Evolutionary conservation across 2,888 invertebrate species (phyloP).

Genomic region (Shargacucullia verbasci): DNA sequence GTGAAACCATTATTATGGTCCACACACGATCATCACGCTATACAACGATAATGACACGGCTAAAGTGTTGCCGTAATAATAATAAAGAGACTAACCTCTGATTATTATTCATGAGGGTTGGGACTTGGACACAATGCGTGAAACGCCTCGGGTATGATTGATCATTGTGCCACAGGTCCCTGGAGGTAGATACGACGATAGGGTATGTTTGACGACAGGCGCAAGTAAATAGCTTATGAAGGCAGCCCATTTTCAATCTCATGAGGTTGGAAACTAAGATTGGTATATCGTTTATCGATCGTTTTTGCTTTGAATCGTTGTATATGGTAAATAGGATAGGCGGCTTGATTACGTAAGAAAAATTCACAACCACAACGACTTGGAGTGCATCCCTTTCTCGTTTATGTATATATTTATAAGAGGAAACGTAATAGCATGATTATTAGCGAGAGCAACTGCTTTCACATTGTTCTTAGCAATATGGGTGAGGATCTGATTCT

Average conservation of each 20-base stretch:
- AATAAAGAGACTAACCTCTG: constrained; percentile 55
- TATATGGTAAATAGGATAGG: too few species aligned
- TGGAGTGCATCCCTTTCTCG: too few species aligned
- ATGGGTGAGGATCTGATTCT: too few species aligned
- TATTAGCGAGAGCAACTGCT: too few species aligned
- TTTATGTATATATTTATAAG: too few species aligned
- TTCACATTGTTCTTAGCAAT: too few species aligned
- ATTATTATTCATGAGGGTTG: constrained; percentile 72
- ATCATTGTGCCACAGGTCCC: constrained; percentile 63
- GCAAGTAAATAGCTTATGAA: constrained; percentile 56
- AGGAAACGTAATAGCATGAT: too few species aligned
- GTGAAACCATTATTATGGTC: constrained; percentile 31
- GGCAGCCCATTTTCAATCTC: constrained; percentile 34
- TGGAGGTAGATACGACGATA: constrained; percentile 59
- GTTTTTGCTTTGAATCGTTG: constrained; percentile 13
- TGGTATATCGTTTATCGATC: constrained; percentile 20
- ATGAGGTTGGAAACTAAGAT: constrained; percentile 22
- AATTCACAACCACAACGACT: too few species aligned
- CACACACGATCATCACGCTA: constrained; percentile 46
- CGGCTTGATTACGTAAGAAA: too few species aligned
- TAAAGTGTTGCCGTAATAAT: constrained; percentile 58
- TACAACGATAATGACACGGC: constrained; percentile 60
- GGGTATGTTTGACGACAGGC: constrained; percentile 55
- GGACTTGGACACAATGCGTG: constrained; percentile 55
- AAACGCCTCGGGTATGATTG: constrained; percentile 64